phyloP scores from a whole-genome alignment of 2,888 invertebrate species.

The Epinotia ramella region DNA sequence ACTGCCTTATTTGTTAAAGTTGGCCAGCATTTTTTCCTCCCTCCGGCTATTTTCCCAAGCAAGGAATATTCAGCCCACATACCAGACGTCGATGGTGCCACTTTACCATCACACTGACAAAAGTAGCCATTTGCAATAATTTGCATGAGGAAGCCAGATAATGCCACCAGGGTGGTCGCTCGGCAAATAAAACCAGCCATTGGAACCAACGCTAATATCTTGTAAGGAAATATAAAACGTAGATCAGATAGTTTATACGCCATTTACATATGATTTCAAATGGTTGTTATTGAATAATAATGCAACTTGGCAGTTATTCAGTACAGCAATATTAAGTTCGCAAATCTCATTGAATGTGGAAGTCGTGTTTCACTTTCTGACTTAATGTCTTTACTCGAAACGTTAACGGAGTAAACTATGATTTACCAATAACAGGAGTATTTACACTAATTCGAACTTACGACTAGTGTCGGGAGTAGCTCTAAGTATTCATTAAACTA shows the following conservation, averaged over 20 bases:
- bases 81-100: not conserved
- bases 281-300: conserved; percentile 36
- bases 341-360: conserved; percentile 19
- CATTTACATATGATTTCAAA: conserved; percentile 43
- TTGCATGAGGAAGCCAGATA: conserved; percentile 43
- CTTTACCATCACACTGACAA: conserved; percentile 36
- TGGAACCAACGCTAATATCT: conserved; percentile 32
- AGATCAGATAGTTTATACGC: conserved; percentile 34
- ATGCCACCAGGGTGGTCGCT: conserved; percentile 40
- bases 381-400: conserved; percentile 34
- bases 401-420: conserved; percentile 11
- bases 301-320: conserved; percentile 18
- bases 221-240: conserved; percentile 42
- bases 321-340: conserved; percentile 11
- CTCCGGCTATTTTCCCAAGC: not conserved
- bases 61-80: not conserved
- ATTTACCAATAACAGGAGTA: conserved; percentile 16
- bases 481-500: too few relatives aligned
- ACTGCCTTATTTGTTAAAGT: not conserved
- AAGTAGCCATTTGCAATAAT: conserved; percentile 41
- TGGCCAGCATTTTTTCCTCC: too few relatives aligned
- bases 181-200: conserved; percentile 35
- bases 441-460: conserved; percentile 22
- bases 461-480: too few relatives aligned
- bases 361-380: conserved; percentile 25